Percentiles rank a stretch among this genome's conserved stretches.
Evolutionary conservation across 1,140 invertebrate species (phyloP).

Genomic region (Trachelipus rathkii): DNA sequence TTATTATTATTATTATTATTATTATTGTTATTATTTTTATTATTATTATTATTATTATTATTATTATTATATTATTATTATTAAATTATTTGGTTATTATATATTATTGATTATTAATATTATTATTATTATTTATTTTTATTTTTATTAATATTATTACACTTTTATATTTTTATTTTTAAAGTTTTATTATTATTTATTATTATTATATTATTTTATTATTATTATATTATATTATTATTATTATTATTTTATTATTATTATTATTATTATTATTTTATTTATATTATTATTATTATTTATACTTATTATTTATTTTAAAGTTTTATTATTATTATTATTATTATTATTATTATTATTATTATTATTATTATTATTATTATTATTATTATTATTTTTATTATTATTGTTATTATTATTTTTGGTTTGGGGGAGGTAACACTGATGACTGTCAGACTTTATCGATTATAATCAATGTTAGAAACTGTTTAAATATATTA

Average conservation of each 20-base stretch:
- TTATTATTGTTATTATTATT: background rate
- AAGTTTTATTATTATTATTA: background rate
- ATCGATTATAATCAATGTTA: background rate
- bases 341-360: background rate
- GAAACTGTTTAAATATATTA: slow-evolving; percentile 6
- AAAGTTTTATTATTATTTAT: background rate
- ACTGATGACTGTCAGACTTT: slow-evolving; percentile 5
- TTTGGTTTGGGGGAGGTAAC: background rate
- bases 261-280: background rate
- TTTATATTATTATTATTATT: background rate
- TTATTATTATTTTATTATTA: background rate
- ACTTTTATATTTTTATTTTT: no score
- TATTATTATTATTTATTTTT: background rate
- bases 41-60: background rate
- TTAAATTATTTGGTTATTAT: background rate
- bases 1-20: background rate
- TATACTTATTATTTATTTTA: background rate
- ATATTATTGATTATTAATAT: background rate
- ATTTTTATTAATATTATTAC: background rate
- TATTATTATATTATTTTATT: background rate
- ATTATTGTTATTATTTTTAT: background rate
- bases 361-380: background rate
- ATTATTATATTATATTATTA: background rate
- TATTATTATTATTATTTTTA: background rate
- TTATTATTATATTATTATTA: background rate